These are phyloP conservation scores for Thamnophis sirtalis DNA, from an alignment of 2,113 vertebrate genomes.

Conservation along the genomic window DNA sequence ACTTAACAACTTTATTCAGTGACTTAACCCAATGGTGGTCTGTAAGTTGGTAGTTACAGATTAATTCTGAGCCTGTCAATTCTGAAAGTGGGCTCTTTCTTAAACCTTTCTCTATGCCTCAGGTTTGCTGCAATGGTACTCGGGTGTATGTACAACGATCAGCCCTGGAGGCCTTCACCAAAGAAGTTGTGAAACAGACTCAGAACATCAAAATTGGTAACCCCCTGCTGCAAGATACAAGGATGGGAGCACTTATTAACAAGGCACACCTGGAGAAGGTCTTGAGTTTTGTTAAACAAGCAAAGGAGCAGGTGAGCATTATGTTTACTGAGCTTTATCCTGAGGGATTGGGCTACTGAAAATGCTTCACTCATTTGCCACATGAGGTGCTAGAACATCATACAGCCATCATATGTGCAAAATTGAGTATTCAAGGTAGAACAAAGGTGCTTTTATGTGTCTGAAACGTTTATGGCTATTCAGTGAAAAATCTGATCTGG, in stretches of 20 bases:
- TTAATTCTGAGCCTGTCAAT: neutral
- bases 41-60: neutral
- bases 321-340: neutral
- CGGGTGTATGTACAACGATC: conserved; percentile 90
- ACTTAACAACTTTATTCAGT: neutral
- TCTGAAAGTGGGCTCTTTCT: neutral
- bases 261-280: conserved; percentile 84
- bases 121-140: conserved; percentile 97
- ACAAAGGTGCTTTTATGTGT: neutral
- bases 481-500: neutral
- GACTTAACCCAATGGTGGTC: neutral
- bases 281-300: conserved; percentile 79
- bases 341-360: neutral
- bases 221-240: conserved; percentile 81
- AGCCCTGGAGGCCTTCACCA: conserved; percentile 82
- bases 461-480: neutral
- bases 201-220: conserved; percentile 87
- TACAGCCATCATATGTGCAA: neutral
- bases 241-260: conserved; percentile 93
- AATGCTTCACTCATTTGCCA: too few relatives aligned
- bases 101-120: neutral
- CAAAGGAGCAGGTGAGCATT: conserved; percentile 81
- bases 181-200: conserved; percentile 85
- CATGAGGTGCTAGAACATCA: too few relatives aligned
- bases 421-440: neutral